Base-by-base conservation (phyloP, 2,888 invertebrate genomes). In the Philereme vetulata region DNA sequence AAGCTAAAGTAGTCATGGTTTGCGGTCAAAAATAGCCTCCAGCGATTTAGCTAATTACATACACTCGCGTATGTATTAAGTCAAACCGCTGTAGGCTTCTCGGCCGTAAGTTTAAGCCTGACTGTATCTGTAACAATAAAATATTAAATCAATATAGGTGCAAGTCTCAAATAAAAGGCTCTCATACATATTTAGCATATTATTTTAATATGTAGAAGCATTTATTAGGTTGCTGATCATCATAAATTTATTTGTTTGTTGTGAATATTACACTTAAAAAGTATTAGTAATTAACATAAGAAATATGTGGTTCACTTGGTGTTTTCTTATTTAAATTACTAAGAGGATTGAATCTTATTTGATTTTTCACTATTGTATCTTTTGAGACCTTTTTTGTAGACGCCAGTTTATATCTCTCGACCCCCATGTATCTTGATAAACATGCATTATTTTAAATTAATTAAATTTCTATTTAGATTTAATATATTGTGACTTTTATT, bases 321-420 rank as follows among this genome's bases (percentile, higher is more conserved):
- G 50, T 71, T 75, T 74, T 71, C 72, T 70, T 68, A 75, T 72
- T 74, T 68, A 65, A 74, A 75, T 80, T 69, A 75, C 70, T 74
- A 54, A 78, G 88, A 88, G 86, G 87, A 82, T 81, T 73, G 86
- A 88, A 90, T 88, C 88, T 89, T 75, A 78, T 80, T 85, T 72
- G 72, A 74, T 78, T 74, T 77, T 73, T 72, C 73, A 66, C 56
- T 72, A 71, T 80, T 74, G 66, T 76, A 81, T 80, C 71, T 68
- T 78, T 62, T 80, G 78, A 82, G 78, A 75, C 75, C 70, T 74
- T 21, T 79, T 78, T 85, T 80, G 82, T 84, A 78, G 78, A 83
- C 80, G 34, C 75, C 79, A 80, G 77, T 78, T 80, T 82, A 76
- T 79, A 80, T 81, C 81, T 82, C 85, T 35, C 36, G 51, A 48